phyloP scores from a whole-genome alignment of 2,113 vertebrate species.

The human (Homo sapiens) region DNA sequence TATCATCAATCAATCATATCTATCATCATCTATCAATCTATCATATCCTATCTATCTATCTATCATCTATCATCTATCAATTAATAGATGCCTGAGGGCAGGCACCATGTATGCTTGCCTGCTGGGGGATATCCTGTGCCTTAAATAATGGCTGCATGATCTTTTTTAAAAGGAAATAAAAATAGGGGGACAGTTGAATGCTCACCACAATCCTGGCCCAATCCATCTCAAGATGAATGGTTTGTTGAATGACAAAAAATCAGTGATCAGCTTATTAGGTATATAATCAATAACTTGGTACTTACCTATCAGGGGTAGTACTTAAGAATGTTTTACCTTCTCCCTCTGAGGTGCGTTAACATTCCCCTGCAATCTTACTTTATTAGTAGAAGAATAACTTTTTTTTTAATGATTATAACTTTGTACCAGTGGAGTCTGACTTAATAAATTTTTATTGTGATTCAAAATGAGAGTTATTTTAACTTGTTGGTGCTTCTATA shows the following conservation, averaged over 20 bases:
- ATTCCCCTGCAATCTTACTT: neutral
- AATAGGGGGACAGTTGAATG: neutral
- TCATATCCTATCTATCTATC: too few relatives aligned
- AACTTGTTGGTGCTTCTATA: neutral
- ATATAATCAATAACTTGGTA: neutral
- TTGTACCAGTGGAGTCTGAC: neutral
- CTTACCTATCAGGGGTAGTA: neutral
- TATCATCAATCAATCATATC: too few relatives aligned
- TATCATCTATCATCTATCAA: too few relatives aligned
- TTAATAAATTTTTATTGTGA: neutral
- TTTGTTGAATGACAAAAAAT: neutral
- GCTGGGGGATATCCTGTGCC: neutral
- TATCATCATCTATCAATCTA: too few relatives aligned
- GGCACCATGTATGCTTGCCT: neutral
- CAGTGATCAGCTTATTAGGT: neutral
- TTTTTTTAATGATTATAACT: conserved; percentile 16
- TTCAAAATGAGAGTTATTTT: neutral
- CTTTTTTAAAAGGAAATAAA: conserved; percentile 5
- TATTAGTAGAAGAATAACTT: neutral
- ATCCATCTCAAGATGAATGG: neutral
- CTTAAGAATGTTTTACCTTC: neutral
- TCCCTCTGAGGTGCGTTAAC: neutral
- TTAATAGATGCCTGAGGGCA: neutral
- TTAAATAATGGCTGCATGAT: too few relatives aligned
- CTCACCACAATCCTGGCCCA: neutral